phyloP scores from a whole-genome alignment of 2,113 vertebrate genomes.

The Amphiprion ocellaris region DNA sequence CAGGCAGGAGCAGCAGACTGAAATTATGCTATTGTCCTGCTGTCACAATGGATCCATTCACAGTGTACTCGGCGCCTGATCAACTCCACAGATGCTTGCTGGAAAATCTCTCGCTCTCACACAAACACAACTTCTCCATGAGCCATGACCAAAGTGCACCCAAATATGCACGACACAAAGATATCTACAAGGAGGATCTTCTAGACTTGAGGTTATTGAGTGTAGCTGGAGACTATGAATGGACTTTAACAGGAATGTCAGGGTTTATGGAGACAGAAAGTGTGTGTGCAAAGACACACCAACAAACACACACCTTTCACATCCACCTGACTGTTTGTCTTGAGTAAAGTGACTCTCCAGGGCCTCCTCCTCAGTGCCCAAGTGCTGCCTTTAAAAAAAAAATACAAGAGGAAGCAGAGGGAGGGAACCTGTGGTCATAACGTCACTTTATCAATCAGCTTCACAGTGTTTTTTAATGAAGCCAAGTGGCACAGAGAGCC shows the following conservation, averaged over 20 bases:
- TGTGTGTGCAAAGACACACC: constrained; percentile 20
- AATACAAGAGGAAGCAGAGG: neutral
- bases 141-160: neutral
- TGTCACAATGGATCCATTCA: constrained; percentile 81
- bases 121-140: constrained; percentile 36
- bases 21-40: constrained; percentile 80
- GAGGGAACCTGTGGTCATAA: neutral
- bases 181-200: neutral
- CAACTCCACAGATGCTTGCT: constrained; percentile 76
- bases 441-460: constrained; percentile 26
- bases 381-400: neutral
- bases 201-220: neutral
- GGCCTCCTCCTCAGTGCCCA: neutral
- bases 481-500: constrained; percentile 13
- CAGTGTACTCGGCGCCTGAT: constrained; percentile 62
- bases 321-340: constrained; percentile 59
- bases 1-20: constrained; percentile 63
- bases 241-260: neutral
- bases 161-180: too few relatives aligned
- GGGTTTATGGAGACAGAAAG: neutral
- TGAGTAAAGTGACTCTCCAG: constrained; percentile 24
- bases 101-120: constrained; percentile 61
- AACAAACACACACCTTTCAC: constrained; percentile 46
- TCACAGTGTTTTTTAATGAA: constrained; percentile 25
- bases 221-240: neutral